Percentiles rank a stretch among this genome's conserved stretches.
Evolutionary conservation across 2,113 vertebrate genomes (phyloP).

Genomic region (Leptosomus discolor): DNA sequence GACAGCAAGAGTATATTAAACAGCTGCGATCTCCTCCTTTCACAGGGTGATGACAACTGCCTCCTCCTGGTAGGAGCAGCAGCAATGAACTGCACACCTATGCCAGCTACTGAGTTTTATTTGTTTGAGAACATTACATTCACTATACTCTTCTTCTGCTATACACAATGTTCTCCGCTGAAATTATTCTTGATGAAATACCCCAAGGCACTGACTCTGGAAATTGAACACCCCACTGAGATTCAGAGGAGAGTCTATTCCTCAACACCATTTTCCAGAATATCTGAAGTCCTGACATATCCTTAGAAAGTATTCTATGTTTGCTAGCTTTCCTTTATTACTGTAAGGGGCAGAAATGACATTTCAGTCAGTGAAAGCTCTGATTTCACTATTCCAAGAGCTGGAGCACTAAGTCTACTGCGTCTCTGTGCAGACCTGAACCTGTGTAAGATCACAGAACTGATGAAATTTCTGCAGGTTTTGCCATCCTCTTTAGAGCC

Average conservation of each 20-base stretch:
- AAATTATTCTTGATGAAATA: background rate
- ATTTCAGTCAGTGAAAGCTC: background rate
- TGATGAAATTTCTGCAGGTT: background rate
- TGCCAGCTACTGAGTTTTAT: background rate
- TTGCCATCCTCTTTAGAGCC: background rate
- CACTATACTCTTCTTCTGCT: background rate
- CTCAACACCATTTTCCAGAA: background rate
- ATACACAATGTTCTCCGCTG: background rate
- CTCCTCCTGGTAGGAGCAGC: background rate
- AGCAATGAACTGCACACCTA: background rate
- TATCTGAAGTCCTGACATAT: background rate
- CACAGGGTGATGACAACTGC: background rate
- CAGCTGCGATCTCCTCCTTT: background rate
- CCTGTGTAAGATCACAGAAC: background rate
- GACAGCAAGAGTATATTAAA: background rate
- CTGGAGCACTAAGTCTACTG: background rate
- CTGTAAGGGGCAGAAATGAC: background rate
- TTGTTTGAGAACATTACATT: background rate
- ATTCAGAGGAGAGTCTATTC: background rate
- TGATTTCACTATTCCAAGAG: background rate
- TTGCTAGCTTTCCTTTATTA: background rate
- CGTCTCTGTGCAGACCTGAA: background rate
- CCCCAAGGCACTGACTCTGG: background rate
- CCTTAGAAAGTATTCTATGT: background rate
- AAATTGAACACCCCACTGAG: background rate